phyloP scores from a whole-genome alignment of 2,888 invertebrate genomes.

The Poecilus cupreus region DNA sequence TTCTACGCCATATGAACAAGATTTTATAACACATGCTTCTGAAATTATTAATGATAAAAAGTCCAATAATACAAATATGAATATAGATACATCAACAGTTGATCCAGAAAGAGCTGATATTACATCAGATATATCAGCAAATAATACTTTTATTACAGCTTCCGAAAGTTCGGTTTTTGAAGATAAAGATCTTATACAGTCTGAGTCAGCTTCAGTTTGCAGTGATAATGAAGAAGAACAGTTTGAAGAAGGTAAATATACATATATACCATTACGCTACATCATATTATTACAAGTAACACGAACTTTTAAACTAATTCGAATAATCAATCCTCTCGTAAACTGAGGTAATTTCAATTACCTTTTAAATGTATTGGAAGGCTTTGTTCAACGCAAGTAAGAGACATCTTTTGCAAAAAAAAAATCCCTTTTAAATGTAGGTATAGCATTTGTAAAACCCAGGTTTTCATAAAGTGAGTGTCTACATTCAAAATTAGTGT shows the following conservation, averaged over 20 bases:
- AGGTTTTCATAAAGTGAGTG: too few relatives aligned
- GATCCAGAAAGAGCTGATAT: slow-evolving; percentile 11
- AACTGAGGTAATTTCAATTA: too few relatives aligned
- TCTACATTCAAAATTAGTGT: too few relatives aligned
- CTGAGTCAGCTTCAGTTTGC: neutral
- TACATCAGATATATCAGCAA: slow-evolving; percentile 42
- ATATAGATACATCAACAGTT: neutral
- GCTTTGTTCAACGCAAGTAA: too few relatives aligned
- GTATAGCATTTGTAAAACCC: too few relatives aligned
- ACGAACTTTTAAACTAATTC: too few relatives aligned
- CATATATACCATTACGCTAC: neutral
- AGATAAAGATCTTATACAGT: slow-evolving; percentile 31
- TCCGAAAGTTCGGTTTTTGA: slow-evolving; percentile 60
- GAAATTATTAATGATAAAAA: slow-evolving; percentile 51
- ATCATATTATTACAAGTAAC: too few relatives aligned
- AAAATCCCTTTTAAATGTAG: too few relatives aligned
- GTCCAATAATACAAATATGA: neutral
- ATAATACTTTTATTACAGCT: slow-evolving; percentile 56
- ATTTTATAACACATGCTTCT: slow-evolving; percentile 62
- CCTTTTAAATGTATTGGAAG: too few relatives aligned
- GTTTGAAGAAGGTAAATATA: slow-evolving; percentile 28
- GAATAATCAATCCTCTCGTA: too few relatives aligned
- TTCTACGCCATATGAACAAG: slow-evolving; percentile 60
- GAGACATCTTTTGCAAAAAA: too few relatives aligned
- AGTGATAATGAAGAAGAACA: slow-evolving; percentile 40